Percentiles rank a stretch among this genome's conserved stretches.
These are phyloP conservation scores for Eriocheir sinensis DNA, from an alignment of 1,140 invertebrate genomes.

Conservation along the genomic window DNA sequence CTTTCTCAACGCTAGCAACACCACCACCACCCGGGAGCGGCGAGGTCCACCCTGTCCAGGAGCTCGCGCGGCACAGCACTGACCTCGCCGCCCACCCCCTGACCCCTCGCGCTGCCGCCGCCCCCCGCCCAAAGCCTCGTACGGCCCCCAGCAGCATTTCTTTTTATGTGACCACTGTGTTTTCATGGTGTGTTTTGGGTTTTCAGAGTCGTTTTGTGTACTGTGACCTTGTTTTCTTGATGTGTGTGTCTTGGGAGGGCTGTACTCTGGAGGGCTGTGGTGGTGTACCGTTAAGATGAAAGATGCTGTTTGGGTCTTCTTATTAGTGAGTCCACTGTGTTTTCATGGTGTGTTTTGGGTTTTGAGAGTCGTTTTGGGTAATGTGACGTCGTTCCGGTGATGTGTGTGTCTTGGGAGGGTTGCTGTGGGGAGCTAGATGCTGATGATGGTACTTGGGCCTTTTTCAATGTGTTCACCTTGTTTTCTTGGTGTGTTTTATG, in stretches of 20 bases:
- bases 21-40: slow-evolving; percentile 69
- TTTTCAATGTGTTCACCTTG: too few relatives aligned
- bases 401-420: too few relatives aligned
- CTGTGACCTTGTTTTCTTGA: not conserved
- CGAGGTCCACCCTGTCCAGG: slow-evolving; percentile 67
- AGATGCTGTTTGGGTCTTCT: too few relatives aligned
- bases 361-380: too few relatives aligned
- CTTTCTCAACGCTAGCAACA: slow-evolving; percentile 52
- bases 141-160: not conserved
- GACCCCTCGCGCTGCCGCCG: slow-evolving; percentile 2
- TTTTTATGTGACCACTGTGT: not conserved
- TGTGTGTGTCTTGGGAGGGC: not conserved
- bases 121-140: slow-evolving; percentile 33
- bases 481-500: too few relatives aligned
- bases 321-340: too few relatives aligned
- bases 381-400: too few relatives aligned
- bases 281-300: too few relatives aligned
- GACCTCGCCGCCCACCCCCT: slow-evolving; percentile 37
- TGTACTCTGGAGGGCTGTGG: too few relatives aligned
- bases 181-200: not conserved
- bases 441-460: too few relatives aligned
- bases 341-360: too few relatives aligned
- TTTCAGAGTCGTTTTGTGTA: not conserved
- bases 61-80: slow-evolving; percentile 76
- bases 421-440: too few relatives aligned